These are phyloP conservation scores for Thalassoma bifasciatum DNA, from an alignment of 2,113 vertebrate species.

Conservation along the genomic window DNA sequence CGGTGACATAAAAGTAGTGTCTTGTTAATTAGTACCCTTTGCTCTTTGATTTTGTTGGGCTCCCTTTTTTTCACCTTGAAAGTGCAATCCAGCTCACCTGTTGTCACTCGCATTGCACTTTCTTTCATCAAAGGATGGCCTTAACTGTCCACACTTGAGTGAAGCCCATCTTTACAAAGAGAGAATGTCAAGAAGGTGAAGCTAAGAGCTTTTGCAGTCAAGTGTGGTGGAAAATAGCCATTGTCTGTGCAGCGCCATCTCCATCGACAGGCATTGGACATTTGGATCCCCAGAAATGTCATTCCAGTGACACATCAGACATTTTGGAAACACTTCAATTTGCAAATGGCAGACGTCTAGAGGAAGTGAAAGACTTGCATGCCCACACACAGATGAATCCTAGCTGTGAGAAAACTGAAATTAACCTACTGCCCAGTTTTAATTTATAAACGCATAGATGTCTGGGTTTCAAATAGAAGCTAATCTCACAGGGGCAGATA, in stretches of 20 bases:
- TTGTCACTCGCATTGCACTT: constrained; percentile 57
- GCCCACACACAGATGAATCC: constrained; percentile 20
- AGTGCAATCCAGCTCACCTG: constrained; percentile 59
- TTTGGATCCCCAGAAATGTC: constrained; percentile 59
- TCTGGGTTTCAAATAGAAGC: not conserved
- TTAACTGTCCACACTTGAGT: constrained; percentile 65
- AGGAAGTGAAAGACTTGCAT: constrained; percentile 21
- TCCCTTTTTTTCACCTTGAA: constrained; percentile 65
- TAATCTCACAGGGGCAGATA: not conserved
- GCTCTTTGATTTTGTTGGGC: constrained; percentile 68
- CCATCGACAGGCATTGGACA: constrained; percentile 45
- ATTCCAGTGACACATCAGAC: constrained; percentile 68
- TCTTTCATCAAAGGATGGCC: constrained; percentile 55
- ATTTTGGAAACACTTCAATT: constrained; percentile 67
- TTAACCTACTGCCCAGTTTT: not conserved
- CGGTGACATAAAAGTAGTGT: constrained; percentile 72
- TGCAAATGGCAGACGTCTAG: constrained; percentile 58
- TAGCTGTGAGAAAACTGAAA: constrained; percentile 4
- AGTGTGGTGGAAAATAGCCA: constrained; percentile 71
- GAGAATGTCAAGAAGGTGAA: constrained; percentile 75
- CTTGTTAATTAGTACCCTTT: constrained; percentile 72
- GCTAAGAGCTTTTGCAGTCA: constrained; percentile 70
- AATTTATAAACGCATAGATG: constrained; percentile 8
- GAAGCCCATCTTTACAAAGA: constrained; percentile 68
- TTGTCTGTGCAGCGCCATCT: constrained; percentile 72